Conservation (phyloP, 2,797 vertebrate species). For the Peromyscus attwateri region DNA sequence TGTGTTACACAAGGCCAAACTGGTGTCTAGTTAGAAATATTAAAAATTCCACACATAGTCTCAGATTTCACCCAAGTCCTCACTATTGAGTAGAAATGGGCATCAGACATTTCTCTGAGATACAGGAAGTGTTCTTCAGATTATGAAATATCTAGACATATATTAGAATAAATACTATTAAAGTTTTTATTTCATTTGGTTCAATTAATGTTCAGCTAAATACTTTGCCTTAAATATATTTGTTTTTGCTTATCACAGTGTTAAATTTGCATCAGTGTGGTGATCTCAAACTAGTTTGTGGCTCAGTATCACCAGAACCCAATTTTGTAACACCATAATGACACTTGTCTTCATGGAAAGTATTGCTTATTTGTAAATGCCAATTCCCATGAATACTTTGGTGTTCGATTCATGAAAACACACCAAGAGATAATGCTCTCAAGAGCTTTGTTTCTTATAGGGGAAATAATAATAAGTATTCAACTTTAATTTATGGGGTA, state of each 20-base stretch:
- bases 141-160: not conserved
- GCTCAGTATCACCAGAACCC: not conserved
- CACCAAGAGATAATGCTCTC: not conserved
- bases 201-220: slow-evolving; percentile 27
- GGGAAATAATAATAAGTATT: not conserved
- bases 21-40: slow-evolving; percentile 40
- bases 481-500: not conserved
- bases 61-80: not conserved
- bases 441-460: not conserved
- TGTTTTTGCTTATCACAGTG: not conserved
- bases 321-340: slow-evolving; percentile 14
- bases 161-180: slow-evolving; percentile 43
- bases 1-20: not conserved
- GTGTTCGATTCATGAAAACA: not conserved
- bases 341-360: not conserved
- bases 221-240: not conserved
- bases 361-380: not conserved
- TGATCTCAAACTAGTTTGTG: not conserved
- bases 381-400: not conserved
- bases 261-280: not conserved
- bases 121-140: slow-evolving; percentile 19
- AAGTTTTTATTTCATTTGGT: not conserved
- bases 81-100: not conserved
- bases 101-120: not conserved
- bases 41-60: not conserved